A percentile compares a stretch with the other conserved stretches of the same genome.
Evolutionary conservation across 2,888 invertebrate genomes (phyloP).

Genomic region (Nematopogon swammerdamellus): DNA sequence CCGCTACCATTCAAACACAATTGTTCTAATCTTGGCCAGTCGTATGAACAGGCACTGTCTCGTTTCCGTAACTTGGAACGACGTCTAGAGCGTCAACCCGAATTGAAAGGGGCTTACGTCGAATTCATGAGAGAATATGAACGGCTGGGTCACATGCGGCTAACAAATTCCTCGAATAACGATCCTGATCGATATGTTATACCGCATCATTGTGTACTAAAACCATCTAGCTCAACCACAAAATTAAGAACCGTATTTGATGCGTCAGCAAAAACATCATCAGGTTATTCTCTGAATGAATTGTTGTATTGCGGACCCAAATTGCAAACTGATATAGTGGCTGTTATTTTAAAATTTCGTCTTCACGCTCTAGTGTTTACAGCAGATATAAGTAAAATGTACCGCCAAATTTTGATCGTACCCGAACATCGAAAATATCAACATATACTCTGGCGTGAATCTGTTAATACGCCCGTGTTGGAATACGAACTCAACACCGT

Average conservation of each 20-base stretch:
- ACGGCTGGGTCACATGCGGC: slow-evolving; percentile 11
- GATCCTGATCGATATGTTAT: slow-evolving; percentile 1
- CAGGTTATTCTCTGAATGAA: slow-evolving; percentile 10
- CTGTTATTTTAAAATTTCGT: slow-evolving; percentile 12
- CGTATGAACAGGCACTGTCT: not conserved
- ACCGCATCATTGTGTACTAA: slow-evolving; percentile 13
- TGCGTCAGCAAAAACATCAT: slow-evolving; percentile 12
- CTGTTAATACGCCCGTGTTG: not conserved
- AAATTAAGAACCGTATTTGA: slow-evolving; percentile 16
- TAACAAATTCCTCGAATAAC: too few species aligned
- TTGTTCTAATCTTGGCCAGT: not conserved
- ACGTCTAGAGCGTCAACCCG: not conserved
- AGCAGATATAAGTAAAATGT: slow-evolving; percentile 10
- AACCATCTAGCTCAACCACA: slow-evolving; percentile 10
- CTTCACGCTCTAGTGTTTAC: slow-evolving; percentile 11
- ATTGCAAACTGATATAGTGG: slow-evolving; percentile 14
- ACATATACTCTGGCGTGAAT: slow-evolving; percentile 4
- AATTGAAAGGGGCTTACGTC: slow-evolving; percentile 4
- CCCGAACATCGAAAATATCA: slow-evolving; percentile 2
- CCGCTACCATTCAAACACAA: not conserved
- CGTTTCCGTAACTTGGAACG: not conserved
- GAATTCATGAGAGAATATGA: slow-evolving; percentile 13
- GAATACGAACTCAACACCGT: slow-evolving; percentile 5
- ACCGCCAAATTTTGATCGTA: slow-evolving; percentile 1
- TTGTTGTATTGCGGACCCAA: slow-evolving; percentile 12